Evolutionary conservation across 2,888 invertebrate species (phyloP), one percentile per base, ranked within the genome.

Genomic region (Gari tellinella): DNA sequence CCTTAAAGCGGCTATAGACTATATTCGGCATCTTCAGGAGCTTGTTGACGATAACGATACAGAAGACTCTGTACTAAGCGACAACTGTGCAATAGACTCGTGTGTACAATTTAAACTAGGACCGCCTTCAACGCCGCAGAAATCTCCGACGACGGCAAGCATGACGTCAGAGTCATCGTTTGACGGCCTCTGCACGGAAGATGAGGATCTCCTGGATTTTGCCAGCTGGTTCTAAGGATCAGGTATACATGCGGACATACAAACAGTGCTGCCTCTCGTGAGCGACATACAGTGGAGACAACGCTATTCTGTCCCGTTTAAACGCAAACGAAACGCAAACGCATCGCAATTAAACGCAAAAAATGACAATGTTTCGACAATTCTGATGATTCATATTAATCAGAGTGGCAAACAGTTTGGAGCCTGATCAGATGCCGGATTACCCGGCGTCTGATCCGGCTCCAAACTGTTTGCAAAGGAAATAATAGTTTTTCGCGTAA

Each of bases 1-100:
- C 15, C 66, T 90, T 15, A 84, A 87, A 72, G 85, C 86, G 4
- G 90, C 90, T 14, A 89, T 89, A 37, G 86, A 89, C 45, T 90
- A 90, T 65, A 90, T 90, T 66, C 72, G 80, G 38, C 74, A 86
- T 37, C 80, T 90, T 1, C 87, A 88, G 77, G 78, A 83, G 15
- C 75, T 90, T 49, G 82, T 90, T 8, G 88, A 88, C 14, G 82
- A 86, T 43, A 82, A 82, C 15, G 86, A 86, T 51, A 83, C 82
- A 2, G 83, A 82, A 1, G 80, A 67, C 48, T 67, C 83, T 8
- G 82, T 81, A 1, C 60, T 85, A 15, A 75, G 75, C 21, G 72
- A 73, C 14, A 57, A 72, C 5, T 46, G 17, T 21, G 40, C 45
- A 19, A 51, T 68, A 53, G n/a, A 45, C 51, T 53, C 64, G 14